Percentiles rank a stretch among this genome's conserved stretches.
Evolutionary conservation across 2,888 invertebrate species (phyloP).

Genomic region (Electrophaes corylata): DNA sequence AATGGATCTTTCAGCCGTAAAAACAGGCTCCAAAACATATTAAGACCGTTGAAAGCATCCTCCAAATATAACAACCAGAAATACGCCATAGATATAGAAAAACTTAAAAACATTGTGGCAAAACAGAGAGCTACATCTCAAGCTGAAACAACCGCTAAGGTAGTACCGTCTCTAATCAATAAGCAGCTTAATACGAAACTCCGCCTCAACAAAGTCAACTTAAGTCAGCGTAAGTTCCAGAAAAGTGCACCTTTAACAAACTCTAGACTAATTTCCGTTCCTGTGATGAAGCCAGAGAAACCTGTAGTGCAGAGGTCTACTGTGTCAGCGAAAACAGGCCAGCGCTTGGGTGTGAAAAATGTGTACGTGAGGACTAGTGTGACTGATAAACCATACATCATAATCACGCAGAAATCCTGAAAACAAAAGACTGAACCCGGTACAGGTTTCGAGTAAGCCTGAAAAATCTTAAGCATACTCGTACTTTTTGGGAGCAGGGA

Average conservation of each 20-base stretch:
- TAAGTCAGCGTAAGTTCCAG: conserved; percentile 9
- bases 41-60: conserved; percentile 53
- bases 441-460: conserved; percentile 45
- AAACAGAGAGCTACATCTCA: conserved; percentile 56
- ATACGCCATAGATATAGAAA: conserved; percentile 55
- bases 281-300: conserved; percentile 48
- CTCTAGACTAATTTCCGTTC: conserved; percentile 48
- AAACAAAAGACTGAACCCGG: conserved; percentile 47
- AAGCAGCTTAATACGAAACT: conserved; percentile 50
- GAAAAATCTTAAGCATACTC: conserved; percentile 59
- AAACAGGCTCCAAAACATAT: conserved; percentile 40
- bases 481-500: conserved; percentile 60
- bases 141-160: conserved; percentile 54
- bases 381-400: conserved; percentile 48
- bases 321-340: conserved; percentile 46
- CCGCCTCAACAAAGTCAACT: conserved; percentile 44
- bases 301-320: conserved; percentile 45
- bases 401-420: conserved; percentile 48
- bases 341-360: conserved; percentile 48
- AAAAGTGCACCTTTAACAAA: conserved; percentile 45
- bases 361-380: conserved; percentile 50
- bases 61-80: conserved; percentile 57
- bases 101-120: conserved; percentile 49
- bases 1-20: conserved; percentile 39
- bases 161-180: conserved; percentile 49